Conservation (phyloP, 2,888 invertebrate genomes). For the Synergus gifuensis region DNA sequence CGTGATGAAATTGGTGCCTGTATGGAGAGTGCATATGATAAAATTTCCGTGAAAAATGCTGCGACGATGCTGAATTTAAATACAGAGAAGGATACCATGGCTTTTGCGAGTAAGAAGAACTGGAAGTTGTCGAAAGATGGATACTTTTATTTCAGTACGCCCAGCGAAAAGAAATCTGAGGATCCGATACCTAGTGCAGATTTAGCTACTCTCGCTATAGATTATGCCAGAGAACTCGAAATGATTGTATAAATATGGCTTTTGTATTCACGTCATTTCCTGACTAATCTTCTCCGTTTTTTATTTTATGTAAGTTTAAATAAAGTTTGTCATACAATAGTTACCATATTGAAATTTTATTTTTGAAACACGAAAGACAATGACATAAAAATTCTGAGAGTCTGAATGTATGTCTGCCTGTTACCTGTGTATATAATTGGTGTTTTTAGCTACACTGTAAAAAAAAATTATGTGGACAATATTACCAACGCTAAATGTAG, state of each 20-base stretch:
- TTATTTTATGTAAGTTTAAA: constrained; percentile 38
- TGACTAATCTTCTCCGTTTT: constrained; percentile 5
- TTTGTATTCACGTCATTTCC: not conserved
- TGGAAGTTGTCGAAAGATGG: constrained; percentile 90
- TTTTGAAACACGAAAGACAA: not conserved
- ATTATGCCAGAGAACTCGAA: constrained; percentile 98
- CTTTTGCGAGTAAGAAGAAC: constrained; percentile 90
- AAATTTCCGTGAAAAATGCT: constrained; percentile 92
- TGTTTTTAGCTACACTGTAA: not conserved
- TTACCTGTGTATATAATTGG: not conserved
- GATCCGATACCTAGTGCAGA: constrained; percentile 93
- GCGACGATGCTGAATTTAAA: constrained; percentile 92
- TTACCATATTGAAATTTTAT: not conserved
- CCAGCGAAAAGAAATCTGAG: constrained; percentile 86
- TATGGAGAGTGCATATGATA: constrained; percentile 97
- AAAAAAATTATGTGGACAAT: too few relatives aligned
- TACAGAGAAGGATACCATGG: constrained; percentile 87
- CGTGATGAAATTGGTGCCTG: constrained; percentile 97
- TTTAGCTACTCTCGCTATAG: constrained; percentile 95
- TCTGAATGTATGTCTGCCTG: too few relatives aligned
- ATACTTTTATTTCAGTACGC: constrained; percentile 88
- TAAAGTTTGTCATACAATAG: not conserved
- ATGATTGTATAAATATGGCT: constrained; percentile 93
- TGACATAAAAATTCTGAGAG: not conserved
- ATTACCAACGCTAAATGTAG: too few relatives aligned